These are phyloP conservation scores for Cyanoderma ruficeps DNA, from an alignment of 2,113 vertebrate genomes.

Conservation along the genomic window DNA sequence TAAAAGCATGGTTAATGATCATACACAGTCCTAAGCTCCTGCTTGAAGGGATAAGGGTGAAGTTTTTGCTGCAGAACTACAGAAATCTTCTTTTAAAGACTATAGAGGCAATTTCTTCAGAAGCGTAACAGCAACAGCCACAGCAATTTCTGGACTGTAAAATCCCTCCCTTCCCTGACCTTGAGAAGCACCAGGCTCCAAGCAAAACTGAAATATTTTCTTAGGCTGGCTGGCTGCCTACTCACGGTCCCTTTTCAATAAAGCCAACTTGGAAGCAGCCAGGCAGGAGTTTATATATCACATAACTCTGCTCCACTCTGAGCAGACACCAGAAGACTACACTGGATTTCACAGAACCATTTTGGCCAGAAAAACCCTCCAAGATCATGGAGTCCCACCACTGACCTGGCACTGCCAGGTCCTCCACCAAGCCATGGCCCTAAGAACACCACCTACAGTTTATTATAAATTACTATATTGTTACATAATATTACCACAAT, in stretches of 20 bases:
- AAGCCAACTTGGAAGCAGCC: not conserved
- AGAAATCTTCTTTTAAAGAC: not conserved
- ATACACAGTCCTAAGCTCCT: not conserved
- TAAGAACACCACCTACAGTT: not conserved
- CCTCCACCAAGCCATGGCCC: not conserved
- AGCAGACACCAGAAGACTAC: not conserved
- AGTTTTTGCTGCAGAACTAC: not conserved
- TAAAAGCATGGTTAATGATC: not conserved
- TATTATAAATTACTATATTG: not conserved
- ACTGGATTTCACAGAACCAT: not conserved
- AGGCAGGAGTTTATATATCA: not conserved
- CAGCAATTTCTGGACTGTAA: not conserved
- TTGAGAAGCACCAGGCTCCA: not conserved
- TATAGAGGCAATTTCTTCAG: not conserved
- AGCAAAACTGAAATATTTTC: not conserved
- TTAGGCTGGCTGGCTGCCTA: not conserved
- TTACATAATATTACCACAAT: not conserved
- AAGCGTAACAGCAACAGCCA: not conserved
- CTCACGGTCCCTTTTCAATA: not conserved
- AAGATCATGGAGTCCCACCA: not conserved
- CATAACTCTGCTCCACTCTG: not conserved
- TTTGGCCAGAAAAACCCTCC: not conserved
- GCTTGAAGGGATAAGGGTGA: not conserved
- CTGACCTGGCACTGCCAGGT: not conserved
- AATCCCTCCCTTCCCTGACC: not conserved